A percentile compares a stretch with the other conserved stretches of the same genome.
Conservation (phyloP, 2,113 vertebrate genomes). For the Seriola rivoliana region DNA sequence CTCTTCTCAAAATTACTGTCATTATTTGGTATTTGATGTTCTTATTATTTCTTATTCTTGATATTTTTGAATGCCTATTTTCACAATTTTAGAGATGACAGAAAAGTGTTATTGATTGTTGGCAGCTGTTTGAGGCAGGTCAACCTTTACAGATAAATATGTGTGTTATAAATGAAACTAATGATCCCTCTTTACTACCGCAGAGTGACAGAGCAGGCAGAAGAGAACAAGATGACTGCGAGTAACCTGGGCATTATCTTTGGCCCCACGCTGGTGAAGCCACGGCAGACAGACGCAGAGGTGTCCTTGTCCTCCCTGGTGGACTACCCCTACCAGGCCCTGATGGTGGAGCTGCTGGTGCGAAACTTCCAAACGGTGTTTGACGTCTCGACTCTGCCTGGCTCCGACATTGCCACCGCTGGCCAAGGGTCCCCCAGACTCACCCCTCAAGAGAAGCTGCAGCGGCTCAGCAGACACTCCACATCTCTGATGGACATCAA, state of each 20-base stretch:
- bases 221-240: constrained; percentile 98
- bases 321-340: constrained; percentile 95
- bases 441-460: constrained; percentile 86
- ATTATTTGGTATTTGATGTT: neutral
- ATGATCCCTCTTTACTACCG: neutral
- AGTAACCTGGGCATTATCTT: constrained; percentile 98
- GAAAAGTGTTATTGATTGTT: neutral
- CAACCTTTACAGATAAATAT: neutral
- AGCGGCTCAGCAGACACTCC: constrained; percentile 85
- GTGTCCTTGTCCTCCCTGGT: constrained; percentile 95
- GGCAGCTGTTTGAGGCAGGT: neutral
- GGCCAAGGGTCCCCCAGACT: constrained; percentile 74
- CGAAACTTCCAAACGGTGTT: constrained; percentile 91
- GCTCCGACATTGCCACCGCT: constrained; percentile 64
- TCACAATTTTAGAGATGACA: neutral
- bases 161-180: no score
- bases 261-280: constrained; percentile 94
- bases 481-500: constrained; percentile 87
- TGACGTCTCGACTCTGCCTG: constrained; percentile 73
- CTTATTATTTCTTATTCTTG: neutral
- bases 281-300: constrained; percentile 90
- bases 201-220: constrained; percentile 92
- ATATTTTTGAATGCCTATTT: neutral
- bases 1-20: neutral
- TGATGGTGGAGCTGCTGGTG: constrained; percentile 93